Percentiles rank a stretch among this genome's conserved stretches.
Evolutionary conservation across 2,113 vertebrate species (phyloP).

Genomic region (Pomatostomus ruficeps): DNA sequence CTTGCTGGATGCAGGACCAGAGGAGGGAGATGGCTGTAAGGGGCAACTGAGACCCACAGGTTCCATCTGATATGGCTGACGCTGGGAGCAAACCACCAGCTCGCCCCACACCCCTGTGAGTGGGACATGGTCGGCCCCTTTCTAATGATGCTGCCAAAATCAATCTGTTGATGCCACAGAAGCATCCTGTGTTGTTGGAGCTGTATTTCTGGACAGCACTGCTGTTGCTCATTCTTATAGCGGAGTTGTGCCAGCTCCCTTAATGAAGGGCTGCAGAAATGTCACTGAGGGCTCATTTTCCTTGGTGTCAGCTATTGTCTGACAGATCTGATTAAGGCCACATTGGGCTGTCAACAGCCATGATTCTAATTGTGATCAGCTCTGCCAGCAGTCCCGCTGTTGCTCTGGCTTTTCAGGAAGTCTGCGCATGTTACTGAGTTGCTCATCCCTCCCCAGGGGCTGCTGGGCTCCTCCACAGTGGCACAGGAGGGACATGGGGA

Average conservation of each 20-base stretch:
- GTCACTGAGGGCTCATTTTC: background rate
- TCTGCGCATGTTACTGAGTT: rapidly evolving
- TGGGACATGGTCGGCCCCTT: background rate
- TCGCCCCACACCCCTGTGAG: rapidly evolving
- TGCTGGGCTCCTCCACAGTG: background rate
- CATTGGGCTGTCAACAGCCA: background rate
- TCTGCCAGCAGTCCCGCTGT: background rate
- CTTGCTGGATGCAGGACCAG: background rate
- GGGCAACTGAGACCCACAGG: rapidly evolving
- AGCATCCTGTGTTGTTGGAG: background rate
- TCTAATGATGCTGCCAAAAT: background rate
- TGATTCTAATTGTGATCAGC: background rate
- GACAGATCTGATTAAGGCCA: constrained; percentile 7
- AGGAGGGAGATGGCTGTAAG: background rate
- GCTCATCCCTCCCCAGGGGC: background rate
- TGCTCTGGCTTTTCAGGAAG: background rate
- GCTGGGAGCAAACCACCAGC: background rate
- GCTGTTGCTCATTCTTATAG: rapidly evolving
- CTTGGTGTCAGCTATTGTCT: constrained; percentile 4
- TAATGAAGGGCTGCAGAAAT: background rate
- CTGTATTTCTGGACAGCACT: background rate
- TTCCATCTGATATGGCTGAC: rapidly evolving
- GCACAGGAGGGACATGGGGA: background rate
- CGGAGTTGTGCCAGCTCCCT: rapidly evolving
- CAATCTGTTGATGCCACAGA: background rate